Evolutionary conservation across 2,113 vertebrate genomes (phyloP).

Genomic region (Macroglossus sobrinus): DNA sequence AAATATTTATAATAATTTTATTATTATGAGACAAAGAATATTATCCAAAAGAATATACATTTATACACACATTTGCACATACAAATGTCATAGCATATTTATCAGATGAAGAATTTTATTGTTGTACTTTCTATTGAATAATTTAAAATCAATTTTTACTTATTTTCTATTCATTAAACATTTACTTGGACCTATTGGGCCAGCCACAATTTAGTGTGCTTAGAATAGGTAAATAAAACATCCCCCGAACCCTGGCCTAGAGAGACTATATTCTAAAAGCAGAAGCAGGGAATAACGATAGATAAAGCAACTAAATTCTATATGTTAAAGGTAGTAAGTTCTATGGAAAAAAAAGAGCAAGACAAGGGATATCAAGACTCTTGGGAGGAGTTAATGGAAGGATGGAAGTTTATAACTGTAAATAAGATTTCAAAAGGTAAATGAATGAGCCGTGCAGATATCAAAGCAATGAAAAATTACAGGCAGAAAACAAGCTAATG

Average conservation of each 20-base stretch:
- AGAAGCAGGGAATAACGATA: background rate
- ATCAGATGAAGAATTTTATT: background rate
- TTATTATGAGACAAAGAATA: background rate
- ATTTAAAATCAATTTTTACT: background rate
- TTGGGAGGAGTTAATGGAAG: background rate
- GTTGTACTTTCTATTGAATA: background rate
- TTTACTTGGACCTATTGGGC: background rate
- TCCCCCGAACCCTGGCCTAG: background rate
- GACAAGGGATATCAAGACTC: background rate
- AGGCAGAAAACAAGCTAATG: background rate
- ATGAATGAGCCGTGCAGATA: background rate
- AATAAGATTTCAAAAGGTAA: background rate
- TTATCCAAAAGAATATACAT: background rate
- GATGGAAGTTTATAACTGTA: background rate
- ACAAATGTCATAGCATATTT: background rate
- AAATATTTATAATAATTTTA: background rate
- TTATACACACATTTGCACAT: background rate
- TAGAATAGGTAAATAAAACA: background rate
- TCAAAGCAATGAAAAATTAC: background rate
- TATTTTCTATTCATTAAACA: background rate
- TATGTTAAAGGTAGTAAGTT: background rate
- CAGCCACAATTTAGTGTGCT: background rate
- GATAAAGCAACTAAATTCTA: background rate
- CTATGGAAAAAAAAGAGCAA: background rate
- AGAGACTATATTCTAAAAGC: background rate